Conservation (phyloP, 2,888 invertebrate genomes). For the Schizaphis graminum region DNA sequence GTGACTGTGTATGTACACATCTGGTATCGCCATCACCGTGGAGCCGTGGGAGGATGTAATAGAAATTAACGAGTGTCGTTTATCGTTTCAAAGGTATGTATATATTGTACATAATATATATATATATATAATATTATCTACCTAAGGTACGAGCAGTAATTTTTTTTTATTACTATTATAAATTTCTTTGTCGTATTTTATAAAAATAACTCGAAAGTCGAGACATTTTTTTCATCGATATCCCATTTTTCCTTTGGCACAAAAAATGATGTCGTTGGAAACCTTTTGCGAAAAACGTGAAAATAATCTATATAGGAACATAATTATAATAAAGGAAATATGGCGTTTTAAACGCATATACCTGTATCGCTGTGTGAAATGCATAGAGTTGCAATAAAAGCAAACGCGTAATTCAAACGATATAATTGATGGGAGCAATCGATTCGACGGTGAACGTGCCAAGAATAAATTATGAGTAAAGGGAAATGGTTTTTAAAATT, state of each 20-base stretch:
- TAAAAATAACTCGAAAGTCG: constrained; percentile 8
- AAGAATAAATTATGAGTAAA: constrained; percentile 43
- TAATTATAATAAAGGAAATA: neutral
- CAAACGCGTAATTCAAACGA: constrained; percentile 27
- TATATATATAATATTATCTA: neutral
- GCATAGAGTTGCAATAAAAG: constrained; percentile 8
- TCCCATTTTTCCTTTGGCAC: neutral
- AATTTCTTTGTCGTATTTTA: constrained; percentile 6
- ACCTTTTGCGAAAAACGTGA: neutral
- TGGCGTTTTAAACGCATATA: neutral
- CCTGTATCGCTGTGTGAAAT: neutral
- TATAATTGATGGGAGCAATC: constrained; percentile 30
- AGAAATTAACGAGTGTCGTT: constrained; percentile 60
- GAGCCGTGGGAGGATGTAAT: constrained; percentile 1
- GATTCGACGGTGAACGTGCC: constrained; percentile 20
- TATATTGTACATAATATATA: neutral
- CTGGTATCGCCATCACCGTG: neutral
- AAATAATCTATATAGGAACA: neutral
- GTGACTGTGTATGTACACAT: constrained; percentile 49
- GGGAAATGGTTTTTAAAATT: constrained; percentile 45
- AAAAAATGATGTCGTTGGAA: neutral
- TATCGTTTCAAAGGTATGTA: constrained; percentile 41
- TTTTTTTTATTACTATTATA: neutral
- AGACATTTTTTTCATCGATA: neutral
- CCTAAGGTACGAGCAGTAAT: neutral